phyloP scores from a whole-genome alignment of 2,113 vertebrate species.

The Aldabrachelys gigantea region DNA sequence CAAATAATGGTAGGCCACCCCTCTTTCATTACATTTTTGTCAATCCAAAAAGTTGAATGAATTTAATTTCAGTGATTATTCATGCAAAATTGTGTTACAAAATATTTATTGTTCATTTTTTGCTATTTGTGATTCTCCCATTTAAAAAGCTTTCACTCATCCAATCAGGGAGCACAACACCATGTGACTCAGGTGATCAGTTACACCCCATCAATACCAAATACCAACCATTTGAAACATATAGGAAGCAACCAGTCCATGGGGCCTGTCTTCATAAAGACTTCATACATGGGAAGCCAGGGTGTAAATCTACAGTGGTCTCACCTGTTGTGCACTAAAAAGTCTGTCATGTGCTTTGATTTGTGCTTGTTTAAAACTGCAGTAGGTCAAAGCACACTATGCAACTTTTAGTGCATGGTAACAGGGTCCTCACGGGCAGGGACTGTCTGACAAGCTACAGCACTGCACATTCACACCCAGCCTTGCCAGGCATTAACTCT shows the following conservation, averaged over 20 bases:
- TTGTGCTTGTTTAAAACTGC: no score
- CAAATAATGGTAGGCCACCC: background rate
- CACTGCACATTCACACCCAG: background rate
- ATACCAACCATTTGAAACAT: background rate
- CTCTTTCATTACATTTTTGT: accelerated
- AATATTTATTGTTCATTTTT: background rate
- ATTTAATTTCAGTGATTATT: background rate
- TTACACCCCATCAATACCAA: accelerated
- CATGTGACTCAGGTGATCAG: accelerated
- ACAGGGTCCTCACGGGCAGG: background rate
- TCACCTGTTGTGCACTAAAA: no score
- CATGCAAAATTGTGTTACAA: background rate
- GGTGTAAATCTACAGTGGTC: no score
- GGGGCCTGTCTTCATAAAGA: background rate
- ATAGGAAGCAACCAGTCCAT: background rate
- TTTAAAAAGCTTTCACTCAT: background rate
- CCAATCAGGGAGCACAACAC: background rate
- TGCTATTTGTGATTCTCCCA: background rate
- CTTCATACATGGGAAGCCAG: no score
- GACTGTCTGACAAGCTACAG: background rate
- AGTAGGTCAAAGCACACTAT: no score
- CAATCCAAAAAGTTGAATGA: background rate
- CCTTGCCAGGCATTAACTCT: background rate
- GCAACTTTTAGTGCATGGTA: background rate
- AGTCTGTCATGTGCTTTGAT: no score